Conservation (phyloP, 2,888 invertebrate genomes). For the Xestia rhomboidea region DNA sequence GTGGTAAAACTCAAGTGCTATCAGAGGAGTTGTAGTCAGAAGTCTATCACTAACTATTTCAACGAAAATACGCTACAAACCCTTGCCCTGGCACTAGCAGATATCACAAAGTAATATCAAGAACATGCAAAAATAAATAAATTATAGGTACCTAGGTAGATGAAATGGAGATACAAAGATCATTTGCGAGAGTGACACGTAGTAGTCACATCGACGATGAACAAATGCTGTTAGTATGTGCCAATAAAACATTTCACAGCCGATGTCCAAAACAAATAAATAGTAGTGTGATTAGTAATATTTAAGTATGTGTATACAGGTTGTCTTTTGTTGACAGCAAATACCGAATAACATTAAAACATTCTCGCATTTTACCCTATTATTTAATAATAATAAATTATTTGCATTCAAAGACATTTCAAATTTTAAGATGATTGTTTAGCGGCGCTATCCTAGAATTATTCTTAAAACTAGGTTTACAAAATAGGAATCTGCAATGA, state of each 20-base stretch:
- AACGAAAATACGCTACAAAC: conserved; percentile 69
- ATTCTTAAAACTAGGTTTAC: conserved; percentile 85
- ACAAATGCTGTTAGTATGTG: conserved; percentile 58
- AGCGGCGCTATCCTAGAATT: conserved; percentile 74
- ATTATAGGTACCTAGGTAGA: conserved; percentile 49
- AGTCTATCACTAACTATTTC: conserved; percentile 68
- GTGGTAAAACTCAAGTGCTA: conserved; percentile 70
- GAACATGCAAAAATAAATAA: conserved; percentile 66
- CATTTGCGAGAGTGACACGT: conserved; percentile 60
- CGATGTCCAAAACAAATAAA: conserved; percentile 67
- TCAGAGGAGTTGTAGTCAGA: conserved; percentile 62
- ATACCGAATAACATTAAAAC: conserved; percentile 61
- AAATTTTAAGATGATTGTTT: conserved; percentile 75
- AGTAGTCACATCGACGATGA: conserved; percentile 62
- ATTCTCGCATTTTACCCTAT: conserved; percentile 79
- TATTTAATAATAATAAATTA: conserved; percentile 77
- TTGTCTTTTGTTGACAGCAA: conserved; percentile 65
- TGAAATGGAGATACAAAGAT: conserved; percentile 64
- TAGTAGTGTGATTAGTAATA: conserved; percentile 48
- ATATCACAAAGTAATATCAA: conserved; percentile 78
- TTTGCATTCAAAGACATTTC: conserved; percentile 75
- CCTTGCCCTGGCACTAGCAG: conserved; percentile 70
- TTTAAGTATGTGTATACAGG: conserved; percentile 58
- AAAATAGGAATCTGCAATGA: conserved; percentile 90
- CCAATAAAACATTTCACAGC: conserved; percentile 75